These are phyloP conservation scores for Nasonovia ribisnigri DNA, from an alignment of 2,888 invertebrate genomes.

Conservation along the genomic window DNA sequence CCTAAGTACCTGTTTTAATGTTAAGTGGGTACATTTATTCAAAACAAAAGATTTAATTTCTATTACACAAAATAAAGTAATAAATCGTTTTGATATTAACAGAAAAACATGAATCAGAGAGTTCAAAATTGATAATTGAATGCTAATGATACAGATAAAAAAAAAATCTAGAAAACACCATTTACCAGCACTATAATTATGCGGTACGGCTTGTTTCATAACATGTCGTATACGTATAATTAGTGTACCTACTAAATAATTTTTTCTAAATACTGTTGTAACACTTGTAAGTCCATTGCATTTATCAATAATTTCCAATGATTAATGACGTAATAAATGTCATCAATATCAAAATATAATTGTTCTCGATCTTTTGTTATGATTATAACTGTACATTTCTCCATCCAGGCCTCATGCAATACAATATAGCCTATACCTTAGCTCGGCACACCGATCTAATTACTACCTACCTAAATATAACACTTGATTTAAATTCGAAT, in stretches of 20 bases:
- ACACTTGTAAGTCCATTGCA: not conserved
- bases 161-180: not conserved
- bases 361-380: not conserved
- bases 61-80: not conserved
- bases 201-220: not conserved
- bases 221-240: constrained; percentile 20
- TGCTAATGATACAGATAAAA: constrained; percentile 21
- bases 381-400: constrained; percentile 11
- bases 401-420: not conserved
- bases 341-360: not conserved
- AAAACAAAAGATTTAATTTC: not conserved
- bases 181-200: constrained; percentile 39
- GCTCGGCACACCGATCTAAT: not conserved
- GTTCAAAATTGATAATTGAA: constrained; percentile 26
- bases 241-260: constrained; percentile 2
- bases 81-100: constrained; percentile 41
- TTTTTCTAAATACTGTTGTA: not conserved
- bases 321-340: constrained; percentile 34
- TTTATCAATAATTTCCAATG: not conserved
- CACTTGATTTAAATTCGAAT: not conserved
- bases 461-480: not conserved
- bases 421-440: not conserved
- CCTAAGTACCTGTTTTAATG: not conserved
- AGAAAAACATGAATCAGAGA: not conserved
- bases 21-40: not conserved